Conservation (phyloP, 1,140 invertebrate species). For the Euura lappo region DNA sequence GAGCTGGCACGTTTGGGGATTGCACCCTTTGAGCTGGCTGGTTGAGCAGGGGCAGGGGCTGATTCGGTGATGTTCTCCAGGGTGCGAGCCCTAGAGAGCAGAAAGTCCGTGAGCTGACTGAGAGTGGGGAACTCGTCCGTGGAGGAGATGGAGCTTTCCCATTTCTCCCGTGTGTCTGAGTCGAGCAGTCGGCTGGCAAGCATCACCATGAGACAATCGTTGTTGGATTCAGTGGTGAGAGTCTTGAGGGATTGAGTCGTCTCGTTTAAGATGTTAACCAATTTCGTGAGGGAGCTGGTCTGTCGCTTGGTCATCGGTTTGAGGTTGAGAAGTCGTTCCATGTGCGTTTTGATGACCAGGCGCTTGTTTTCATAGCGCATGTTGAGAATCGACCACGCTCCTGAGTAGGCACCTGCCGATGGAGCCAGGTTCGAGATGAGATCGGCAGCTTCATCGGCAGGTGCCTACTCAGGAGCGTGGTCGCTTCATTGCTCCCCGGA, state of each 20-base stretch:
- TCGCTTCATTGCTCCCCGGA: too few relatives aligned
- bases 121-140: conserved; percentile 9
- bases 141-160: conserved; percentile 16
- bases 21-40: not conserved
- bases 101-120: conserved; percentile 8
- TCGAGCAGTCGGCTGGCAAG: conserved; percentile 12
- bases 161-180: conserved; percentile 5
- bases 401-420: not conserved
- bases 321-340: not conserved
- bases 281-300: not conserved
- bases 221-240: not conserved
- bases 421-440: not conserved
- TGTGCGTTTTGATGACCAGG: conserved; percentile 3
- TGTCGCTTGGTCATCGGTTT: not conserved
- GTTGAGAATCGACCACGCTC: conserved; percentile 10
- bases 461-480: too few relatives aligned
- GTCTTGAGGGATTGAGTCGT: not conserved
- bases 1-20: not conserved
- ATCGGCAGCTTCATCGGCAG: not conserved
- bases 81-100: not conserved
- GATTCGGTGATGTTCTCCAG: not conserved
- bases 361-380: conserved; percentile 17
- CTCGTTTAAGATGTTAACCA: conserved; percentile 11
- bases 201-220: conserved; percentile 14
- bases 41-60: not conserved